phyloP scores from a whole-genome alignment of 35 echinoderm and acorn worm genomes.

The Apostichopus japonicus region DNA sequence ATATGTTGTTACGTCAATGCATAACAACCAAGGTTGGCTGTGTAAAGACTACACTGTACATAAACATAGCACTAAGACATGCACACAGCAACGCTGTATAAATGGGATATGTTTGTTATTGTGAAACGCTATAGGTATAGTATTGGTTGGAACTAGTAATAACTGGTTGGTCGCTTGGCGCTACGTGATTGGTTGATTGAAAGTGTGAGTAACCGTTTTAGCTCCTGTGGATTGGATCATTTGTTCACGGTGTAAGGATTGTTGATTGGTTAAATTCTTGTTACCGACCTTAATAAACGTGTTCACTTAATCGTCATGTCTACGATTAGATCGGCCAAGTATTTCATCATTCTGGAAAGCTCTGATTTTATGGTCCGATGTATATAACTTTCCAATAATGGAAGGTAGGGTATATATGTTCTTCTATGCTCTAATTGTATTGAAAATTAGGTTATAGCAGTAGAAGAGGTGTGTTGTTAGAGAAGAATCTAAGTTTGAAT shows the following conservation, averaged over 20 bases:
- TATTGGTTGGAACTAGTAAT: no score
- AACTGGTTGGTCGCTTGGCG: background rate
- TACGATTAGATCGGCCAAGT: background rate
- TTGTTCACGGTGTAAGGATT: background rate
- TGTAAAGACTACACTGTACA: no score
- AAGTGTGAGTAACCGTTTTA: background rate
- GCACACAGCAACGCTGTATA: background rate
- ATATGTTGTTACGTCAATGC: conserved; percentile 2
- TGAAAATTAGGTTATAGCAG: no score
- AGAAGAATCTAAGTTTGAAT: no score
- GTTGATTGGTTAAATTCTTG: background rate
- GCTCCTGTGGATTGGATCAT: background rate
- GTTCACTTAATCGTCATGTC: background rate
- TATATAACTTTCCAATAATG: no score
- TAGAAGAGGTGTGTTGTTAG: no score
- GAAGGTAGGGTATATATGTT: no score
- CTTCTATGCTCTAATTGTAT: no score
- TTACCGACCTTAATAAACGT: conserved; percentile 15
- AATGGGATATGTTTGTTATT: background rate
- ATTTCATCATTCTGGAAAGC: background rate
- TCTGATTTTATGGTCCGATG: background rate
- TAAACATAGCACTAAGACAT: no score
- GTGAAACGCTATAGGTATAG: background rate
- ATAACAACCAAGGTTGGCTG: background rate
- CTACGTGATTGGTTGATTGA: background rate